Percentiles rank a stretch among this genome's conserved stretches.
Evolutionary conservation across 2,888 invertebrate genomes (phyloP).

Genomic region (Drosophila affinis): DNA sequence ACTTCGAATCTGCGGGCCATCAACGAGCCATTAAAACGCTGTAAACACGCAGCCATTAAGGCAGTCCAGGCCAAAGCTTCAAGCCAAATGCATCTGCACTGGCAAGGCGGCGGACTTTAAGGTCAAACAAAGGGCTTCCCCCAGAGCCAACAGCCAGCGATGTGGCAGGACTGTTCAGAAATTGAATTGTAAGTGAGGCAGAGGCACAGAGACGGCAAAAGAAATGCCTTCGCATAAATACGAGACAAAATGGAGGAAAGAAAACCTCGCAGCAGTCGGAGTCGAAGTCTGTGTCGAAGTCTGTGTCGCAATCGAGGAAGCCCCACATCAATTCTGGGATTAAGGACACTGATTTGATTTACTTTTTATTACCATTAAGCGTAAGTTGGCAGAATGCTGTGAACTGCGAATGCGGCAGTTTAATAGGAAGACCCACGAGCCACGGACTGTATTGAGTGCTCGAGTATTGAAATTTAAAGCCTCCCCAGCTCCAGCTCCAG

Average conservation of each 20-base stretch:
- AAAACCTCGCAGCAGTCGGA: slow-evolving; percentile 24
- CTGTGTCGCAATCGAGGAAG: slow-evolving; percentile 56
- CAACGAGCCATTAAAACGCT: not conserved
- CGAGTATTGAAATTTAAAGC: slow-evolving; percentile 70
- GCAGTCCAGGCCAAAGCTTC: not conserved
- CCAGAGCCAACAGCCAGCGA: slow-evolving; percentile 14
- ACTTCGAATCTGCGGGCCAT: not conserved
- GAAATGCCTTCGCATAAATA: slow-evolving; percentile 75
- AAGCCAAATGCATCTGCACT: slow-evolving; percentile 27
- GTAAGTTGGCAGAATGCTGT: slow-evolving; percentile 68
- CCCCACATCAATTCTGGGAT: slow-evolving; percentile 80
- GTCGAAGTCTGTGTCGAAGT: slow-evolving; percentile 2
- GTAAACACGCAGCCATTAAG: slow-evolving; percentile 4
- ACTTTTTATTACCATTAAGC: slow-evolving; percentile 80
- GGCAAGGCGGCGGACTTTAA: slow-evolving; percentile 33
- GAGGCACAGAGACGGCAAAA: slow-evolving; percentile 39
- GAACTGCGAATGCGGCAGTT: slow-evolving; percentile 53
- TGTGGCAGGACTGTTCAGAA: slow-evolving; percentile 59
- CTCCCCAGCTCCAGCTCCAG: slow-evolving; percentile 10
- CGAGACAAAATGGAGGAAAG: slow-evolving; percentile 49
- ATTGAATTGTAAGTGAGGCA: slow-evolving; percentile 77
- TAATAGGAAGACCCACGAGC: slow-evolving; percentile 42
- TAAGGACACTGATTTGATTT: slow-evolving; percentile 82
- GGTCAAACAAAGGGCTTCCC: slow-evolving; percentile 31
- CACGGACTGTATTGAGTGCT: slow-evolving; percentile 24